These are phyloP conservation scores for Syngnathoides biaculeatus DNA, from an alignment of 2,113 vertebrate genomes.

Conservation along the genomic window DNA sequence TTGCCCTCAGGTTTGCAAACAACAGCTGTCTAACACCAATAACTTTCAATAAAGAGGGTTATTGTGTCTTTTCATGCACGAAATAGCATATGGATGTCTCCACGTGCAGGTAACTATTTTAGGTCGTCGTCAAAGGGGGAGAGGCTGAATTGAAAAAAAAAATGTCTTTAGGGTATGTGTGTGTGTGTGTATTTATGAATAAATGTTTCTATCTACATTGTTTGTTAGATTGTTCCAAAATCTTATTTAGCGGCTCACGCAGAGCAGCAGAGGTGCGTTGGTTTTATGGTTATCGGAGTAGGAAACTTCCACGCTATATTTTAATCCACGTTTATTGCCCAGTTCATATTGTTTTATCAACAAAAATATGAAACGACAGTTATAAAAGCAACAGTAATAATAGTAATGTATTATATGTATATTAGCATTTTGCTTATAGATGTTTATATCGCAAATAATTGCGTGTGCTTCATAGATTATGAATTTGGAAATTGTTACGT, in stretches of 20 bases:
- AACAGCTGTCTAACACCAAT: slow-evolving; percentile 62
- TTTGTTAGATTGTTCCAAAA: slow-evolving; percentile 29
- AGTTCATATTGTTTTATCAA: not conserved
- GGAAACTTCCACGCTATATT: not conserved
- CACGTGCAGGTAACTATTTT: not conserved
- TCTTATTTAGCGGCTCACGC: slow-evolving; percentile 49
- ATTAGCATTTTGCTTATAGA: too few relatives aligned
- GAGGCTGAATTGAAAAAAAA: not conserved
- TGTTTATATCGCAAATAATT: too few relatives aligned
- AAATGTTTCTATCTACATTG: slow-evolving; percentile 20
- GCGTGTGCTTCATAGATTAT: too few relatives aligned
- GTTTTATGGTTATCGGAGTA: slow-evolving; percentile 59
- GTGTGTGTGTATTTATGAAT: too few relatives aligned
- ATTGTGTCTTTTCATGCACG: slow-evolving; percentile 35
- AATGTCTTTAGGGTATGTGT: too few relatives aligned
- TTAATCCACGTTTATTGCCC: not conserved
- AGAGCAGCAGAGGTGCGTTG: slow-evolving; percentile 60
- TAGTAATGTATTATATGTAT: too few relatives aligned
- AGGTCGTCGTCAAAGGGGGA: not conserved
- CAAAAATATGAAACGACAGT: too few relatives aligned
- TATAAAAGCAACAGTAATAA: not conserved
- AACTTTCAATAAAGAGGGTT: slow-evolving; percentile 35
- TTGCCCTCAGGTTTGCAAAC: slow-evolving; percentile 53
- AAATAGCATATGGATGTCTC: slow-evolving; percentile 3
- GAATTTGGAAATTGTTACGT: not conserved